These are phyloP conservation scores for Drosophila longiperda DNA, from an alignment of 2,888 invertebrate genomes.

Conservation along the genomic window DNA sequence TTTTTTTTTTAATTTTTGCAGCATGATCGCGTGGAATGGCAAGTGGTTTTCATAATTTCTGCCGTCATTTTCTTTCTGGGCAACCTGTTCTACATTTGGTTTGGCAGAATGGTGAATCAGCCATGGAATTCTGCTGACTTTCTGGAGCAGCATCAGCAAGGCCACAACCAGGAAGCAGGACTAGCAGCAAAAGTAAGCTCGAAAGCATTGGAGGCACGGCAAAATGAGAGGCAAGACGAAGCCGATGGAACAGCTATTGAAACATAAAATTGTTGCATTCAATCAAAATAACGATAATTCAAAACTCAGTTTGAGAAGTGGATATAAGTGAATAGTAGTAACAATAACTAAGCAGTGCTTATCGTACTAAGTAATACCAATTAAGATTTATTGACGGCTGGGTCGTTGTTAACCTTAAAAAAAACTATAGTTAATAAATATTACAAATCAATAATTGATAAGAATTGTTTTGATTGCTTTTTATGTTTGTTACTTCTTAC, in stretches of 20 bases:
- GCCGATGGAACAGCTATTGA: neutral
- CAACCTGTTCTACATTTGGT: slow-evolving; percentile 86
- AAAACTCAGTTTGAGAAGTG: neutral
- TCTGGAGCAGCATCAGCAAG: slow-evolving; percentile 25
- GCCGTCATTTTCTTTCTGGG: slow-evolving; percentile 86
- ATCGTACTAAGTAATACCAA: slow-evolving; percentile 36
- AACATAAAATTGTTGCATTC: neutral
- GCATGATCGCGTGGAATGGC: slow-evolving; percentile 85
- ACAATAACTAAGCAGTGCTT: slow-evolving; percentile 15
- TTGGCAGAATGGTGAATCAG: slow-evolving; percentile 86
- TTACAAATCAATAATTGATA: neutral
- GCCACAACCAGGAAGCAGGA: slow-evolving; percentile 37
- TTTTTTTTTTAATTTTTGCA: slow-evolving; percentile 26
- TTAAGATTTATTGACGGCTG: slow-evolving; percentile 43
- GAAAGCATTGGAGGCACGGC: slow-evolving; percentile 32
- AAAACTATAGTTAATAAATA: slow-evolving; percentile 10
- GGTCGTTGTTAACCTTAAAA: slow-evolving; percentile 18
- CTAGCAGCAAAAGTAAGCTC: neutral
- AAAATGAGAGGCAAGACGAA: neutral
- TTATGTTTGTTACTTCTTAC: neutral
- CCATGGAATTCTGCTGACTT: slow-evolving; percentile 86
- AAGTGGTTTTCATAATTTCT: slow-evolving; percentile 86
- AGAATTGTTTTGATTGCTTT: neutral
- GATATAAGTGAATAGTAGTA: slow-evolving; percentile 16
- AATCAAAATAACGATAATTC: neutral